Percentiles rank a stretch among this genome's conserved stretches.
These are phyloP conservation scores for Jordanella pulchra DNA, from an alignment of 2,797 vertebrate species.

Conservation along the genomic window DNA sequence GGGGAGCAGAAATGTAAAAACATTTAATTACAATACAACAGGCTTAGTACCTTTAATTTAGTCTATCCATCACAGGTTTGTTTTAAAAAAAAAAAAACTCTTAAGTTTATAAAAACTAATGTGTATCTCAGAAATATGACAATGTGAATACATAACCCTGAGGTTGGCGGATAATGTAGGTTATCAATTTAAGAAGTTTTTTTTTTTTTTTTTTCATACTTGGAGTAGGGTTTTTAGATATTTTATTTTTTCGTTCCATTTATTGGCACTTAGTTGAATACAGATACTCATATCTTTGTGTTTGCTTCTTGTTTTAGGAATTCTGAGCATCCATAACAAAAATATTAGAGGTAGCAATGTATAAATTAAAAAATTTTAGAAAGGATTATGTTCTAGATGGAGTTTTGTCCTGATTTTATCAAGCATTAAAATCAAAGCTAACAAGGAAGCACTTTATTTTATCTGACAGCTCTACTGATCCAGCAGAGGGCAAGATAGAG, in stretches of 20 bases:
- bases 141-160: too few species aligned
- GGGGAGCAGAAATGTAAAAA: neutral
- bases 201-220: too few species aligned
- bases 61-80: neutral
- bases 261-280: neutral
- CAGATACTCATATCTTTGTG: neutral
- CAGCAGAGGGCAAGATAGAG: slow-evolving; percentile 35
- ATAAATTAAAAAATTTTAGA: neutral
- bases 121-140: too few species aligned
- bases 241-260: too few species aligned
- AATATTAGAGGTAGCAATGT: too few species aligned
- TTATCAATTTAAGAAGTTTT: too few species aligned
- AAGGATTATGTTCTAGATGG: neutral
- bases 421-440: neutral
- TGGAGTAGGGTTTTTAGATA: too few species aligned
- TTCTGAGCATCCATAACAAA: neutral
- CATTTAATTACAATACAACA: neutral
- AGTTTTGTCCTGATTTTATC: neutral
- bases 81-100: too few species aligned
- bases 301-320: neutral
- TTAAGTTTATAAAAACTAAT: too few species aligned
- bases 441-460: neutral
- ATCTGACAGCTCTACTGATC: neutral
- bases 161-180: too few species aligned
- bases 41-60: neutral